Evolutionary conservation across 2,113 vertebrate species (phyloP), one percentile per base, ranked within the genome.

Genomic region (Egretta garzetta): DNA sequence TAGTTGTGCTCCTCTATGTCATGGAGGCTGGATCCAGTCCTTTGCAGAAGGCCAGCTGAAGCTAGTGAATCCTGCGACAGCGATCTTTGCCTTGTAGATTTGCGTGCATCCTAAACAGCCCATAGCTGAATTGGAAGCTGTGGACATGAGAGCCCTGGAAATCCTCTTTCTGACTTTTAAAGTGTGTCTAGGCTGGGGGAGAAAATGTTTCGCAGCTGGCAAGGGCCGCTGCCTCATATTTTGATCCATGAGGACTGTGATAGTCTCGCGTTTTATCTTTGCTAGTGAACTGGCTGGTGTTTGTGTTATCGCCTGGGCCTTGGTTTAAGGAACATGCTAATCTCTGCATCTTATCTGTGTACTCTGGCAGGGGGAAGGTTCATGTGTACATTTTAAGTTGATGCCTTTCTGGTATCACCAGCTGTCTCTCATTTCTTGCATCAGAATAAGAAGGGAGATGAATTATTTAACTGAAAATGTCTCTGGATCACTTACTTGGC

Each of bases 381-480:
- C 47, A 21, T 30, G 33, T 75, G n/a, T 33, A 47, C 55, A 6
- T 71, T 86, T 75, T 28, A 43, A 81, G 60, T 33, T 72, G 52
- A 74, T 79, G 17, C 39, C 68, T 92, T 80, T 72, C 63, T 92
- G 56, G 10, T 93, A 63, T 84, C 80, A 75, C 39, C 60, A 74
- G 28, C 90, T 90, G 49, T 52, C 60, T 93, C 39, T 64, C 27
- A 32, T 88, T 86, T 84, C 72, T 95, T 88, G 35, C 80, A 60
- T 89, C 52, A 68, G 68, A 74, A 63, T 71, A 86, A 68, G 79
- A 66, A 83, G 52, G 76, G 52, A 73, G 80, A 79, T 93, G 26
- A 84, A 95, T 86, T 94, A 86, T 81, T 93, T 86, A 92, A 77
- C 3, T 43, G 56, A 72, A 81, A 81, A 74, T 60, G 26, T 86